Conservation (phyloP, 2,113 vertebrate species). For the Falco punctatus region DNA sequence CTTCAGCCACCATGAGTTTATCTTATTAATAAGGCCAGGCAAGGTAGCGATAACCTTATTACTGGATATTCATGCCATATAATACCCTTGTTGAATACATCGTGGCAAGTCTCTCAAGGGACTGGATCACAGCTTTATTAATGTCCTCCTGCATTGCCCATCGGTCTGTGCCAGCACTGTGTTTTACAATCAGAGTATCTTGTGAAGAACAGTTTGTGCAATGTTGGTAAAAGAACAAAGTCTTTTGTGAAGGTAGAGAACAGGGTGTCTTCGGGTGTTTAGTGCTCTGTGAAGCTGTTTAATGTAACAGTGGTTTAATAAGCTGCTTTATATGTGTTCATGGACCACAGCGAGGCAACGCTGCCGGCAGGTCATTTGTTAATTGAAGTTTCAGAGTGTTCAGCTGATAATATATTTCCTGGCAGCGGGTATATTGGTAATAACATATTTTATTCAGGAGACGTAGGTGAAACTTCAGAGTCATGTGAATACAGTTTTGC, state of each 20-base stretch:
- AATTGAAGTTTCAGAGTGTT: conserved; percentile 2
- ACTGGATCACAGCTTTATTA: neutral
- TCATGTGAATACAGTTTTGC: neutral
- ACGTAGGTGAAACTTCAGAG: neutral
- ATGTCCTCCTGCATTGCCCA: neutral
- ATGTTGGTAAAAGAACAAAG: neutral
- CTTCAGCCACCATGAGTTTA: neutral
- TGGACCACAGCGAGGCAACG: neutral
- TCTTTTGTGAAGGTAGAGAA: neutral
- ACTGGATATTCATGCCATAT: neutral
- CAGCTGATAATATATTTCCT: neutral
- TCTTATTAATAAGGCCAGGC: neutral
- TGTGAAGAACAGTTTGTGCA: neutral
- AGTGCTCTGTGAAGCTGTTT: neutral
- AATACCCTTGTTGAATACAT: neutral
- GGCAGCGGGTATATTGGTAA: neutral
- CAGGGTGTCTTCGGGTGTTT: neutral
- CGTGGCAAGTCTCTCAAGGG: fast-evolving
- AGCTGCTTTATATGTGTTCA: neutral
- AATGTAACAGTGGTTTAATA: neutral
- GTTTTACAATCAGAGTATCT: neutral
- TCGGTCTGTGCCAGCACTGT: neutral
- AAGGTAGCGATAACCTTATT: neutral
- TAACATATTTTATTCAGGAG: neutral
- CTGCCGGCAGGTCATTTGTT: conserved; percentile 8